A percentile compares a stretch with the other conserved stretches of the same genome.
Conservation (phyloP, 2,888 invertebrate genomes). For the Drosophila fulvimacula region DNA sequence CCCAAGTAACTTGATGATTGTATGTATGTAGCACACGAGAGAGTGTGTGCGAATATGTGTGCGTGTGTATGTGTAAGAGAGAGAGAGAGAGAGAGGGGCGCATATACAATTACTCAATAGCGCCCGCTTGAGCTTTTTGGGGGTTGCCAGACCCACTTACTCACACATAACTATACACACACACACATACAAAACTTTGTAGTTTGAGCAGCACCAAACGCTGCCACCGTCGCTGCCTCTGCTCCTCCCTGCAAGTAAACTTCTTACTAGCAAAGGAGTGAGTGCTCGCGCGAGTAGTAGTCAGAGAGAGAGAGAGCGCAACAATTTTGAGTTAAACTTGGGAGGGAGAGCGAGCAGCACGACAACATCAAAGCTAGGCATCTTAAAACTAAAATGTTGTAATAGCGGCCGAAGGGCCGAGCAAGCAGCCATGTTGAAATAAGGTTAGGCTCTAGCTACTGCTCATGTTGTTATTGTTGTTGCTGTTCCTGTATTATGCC, state of each 20-base stretch:
- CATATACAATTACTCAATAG: slow-evolving; percentile 78
- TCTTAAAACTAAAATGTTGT: slow-evolving; percentile 75
- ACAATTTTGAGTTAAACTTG: slow-evolving; percentile 63
- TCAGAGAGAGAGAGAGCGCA: slow-evolving; percentile 34
- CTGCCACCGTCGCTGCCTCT: slow-evolving; percentile 2
- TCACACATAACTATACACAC: slow-evolving; percentile 50
- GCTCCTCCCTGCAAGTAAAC: slow-evolving; percentile 58
- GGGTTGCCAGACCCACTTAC: slow-evolving; percentile 66
- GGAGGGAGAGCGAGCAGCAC: slow-evolving; percentile 38
- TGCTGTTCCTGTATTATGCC: slow-evolving; percentile 71
- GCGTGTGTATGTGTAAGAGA: slow-evolving; percentile 11
- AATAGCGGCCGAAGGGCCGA: slow-evolving; percentile 66
- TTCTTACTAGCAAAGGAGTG: slow-evolving; percentile 56
- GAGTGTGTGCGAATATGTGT: slow-evolving; percentile 8
- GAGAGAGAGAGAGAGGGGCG: slow-evolving; percentile 19
- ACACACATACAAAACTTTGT: slow-evolving; percentile 54
- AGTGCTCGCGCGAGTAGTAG: slow-evolving; percentile 6
- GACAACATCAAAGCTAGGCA: slow-evolving; percentile 45
- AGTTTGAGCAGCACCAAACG: slow-evolving; percentile 55
- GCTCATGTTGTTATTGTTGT: slow-evolving; percentile 27
- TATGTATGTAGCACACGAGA: slow-evolving; percentile 52
- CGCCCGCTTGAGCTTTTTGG: slow-evolving; percentile 74
- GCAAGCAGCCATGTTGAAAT: slow-evolving; percentile 71
- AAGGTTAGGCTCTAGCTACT: slow-evolving; percentile 61
- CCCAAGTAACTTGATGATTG: slow-evolving; percentile 76